phyloP scores from a whole-genome alignment of 2,888 invertebrate species.

The Nineta flava region DNA sequence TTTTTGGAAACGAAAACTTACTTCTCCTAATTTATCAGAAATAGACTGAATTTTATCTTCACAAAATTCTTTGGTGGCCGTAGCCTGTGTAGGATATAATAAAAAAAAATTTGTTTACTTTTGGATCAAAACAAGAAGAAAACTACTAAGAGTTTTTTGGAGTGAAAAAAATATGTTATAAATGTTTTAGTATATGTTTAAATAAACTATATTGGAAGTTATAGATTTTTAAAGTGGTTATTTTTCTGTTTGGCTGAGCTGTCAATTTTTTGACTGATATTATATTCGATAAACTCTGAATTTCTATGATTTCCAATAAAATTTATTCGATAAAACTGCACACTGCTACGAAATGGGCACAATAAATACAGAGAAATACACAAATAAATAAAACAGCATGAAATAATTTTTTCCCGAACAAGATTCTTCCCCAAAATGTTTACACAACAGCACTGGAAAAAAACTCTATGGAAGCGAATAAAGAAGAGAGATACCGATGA shows the following conservation, averaged over 20 bases:
- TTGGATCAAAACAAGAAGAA: conserved; percentile 1
- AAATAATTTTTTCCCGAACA: conserved; percentile 1
- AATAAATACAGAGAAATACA: conserved; percentile 1
- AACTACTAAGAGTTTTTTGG: too few relatives aligned
- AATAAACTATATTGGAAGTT: too few relatives aligned
- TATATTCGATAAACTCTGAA: too few relatives aligned
- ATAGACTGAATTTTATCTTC: conserved; percentile 59
- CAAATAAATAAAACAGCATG: conserved; percentile 5
- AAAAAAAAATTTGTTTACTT: conserved; percentile 2
- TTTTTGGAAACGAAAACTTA: conserved; percentile 33
- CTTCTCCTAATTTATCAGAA: conserved; percentile 55
- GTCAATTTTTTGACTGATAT: too few relatives aligned
- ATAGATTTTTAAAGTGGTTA: too few relatives aligned
- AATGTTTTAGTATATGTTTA: too few relatives aligned
- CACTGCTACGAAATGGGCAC: conserved; percentile 2
- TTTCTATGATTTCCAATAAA: too few relatives aligned
- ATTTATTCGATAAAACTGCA: too few relatives aligned
- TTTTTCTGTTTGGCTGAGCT: too few relatives aligned
- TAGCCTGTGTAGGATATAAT: conserved; percentile 34
- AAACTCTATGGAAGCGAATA: neutral
- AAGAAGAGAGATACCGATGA: neutral
- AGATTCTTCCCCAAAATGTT: too few relatives aligned
- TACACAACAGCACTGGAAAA: conserved; percentile 3
- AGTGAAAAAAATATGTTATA: too few relatives aligned
- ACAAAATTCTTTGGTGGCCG: conserved; percentile 53